Evolutionary conservation across 2,113 vertebrate genomes (phyloP).

Genomic region (Dipodomys spectabilis): DNA sequence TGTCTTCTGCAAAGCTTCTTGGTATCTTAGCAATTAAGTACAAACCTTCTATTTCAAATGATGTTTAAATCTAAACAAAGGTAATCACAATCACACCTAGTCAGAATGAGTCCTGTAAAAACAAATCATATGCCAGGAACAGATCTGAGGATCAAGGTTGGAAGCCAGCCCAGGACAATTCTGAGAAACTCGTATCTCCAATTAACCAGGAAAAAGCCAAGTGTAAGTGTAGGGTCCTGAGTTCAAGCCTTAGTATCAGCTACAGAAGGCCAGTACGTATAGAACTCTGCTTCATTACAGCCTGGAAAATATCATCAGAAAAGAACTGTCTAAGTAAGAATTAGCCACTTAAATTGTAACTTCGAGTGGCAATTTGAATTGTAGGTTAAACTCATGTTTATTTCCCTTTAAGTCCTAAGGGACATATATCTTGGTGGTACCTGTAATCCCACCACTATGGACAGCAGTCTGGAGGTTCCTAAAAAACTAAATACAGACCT

Average conservation of each 20-base stretch:
- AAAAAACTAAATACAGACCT: no score
- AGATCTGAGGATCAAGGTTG: no score
- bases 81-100: constrained; percentile 28
- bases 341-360: background rate
- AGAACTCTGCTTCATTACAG: no score
- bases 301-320: background rate
- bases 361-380: constrained; percentile 25
- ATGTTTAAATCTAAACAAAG: constrained; percentile 59
- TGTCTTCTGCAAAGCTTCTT: constrained; percentile 55
- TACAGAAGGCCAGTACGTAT: no score
- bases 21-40: constrained; percentile 48
- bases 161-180: no score
- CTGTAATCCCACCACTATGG: no score
- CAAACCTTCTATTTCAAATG: constrained; percentile 2
- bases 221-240: no score
- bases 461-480: no score
- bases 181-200: no score
- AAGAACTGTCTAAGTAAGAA: constrained; percentile 6
- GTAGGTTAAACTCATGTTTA: constrained; percentile 42
- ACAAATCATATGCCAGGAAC: background rate
- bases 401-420: constrained; percentile 34
- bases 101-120: constrained; percentile 22
- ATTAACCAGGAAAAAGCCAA: no score
- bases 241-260: no score
- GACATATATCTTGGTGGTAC: background rate